Base-by-base conservation (phyloP, 2,797 vertebrate genomes). In the Lithobates pipiens region DNA sequence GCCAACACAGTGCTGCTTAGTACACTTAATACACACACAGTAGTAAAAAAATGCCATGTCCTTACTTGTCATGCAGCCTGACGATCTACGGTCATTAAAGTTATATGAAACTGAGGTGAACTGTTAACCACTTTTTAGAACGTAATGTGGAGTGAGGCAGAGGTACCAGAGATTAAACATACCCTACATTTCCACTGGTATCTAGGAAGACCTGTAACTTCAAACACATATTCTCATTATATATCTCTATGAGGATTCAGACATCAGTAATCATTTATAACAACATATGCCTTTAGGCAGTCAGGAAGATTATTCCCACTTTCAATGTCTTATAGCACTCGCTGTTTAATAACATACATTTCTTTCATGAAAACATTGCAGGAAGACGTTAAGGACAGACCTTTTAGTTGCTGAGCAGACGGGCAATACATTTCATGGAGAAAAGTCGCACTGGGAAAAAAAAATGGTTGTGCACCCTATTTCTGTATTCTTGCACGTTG, bases 261-360 rank as follows among this genome's bases (percentile, higher is more conserved):
- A 74, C 80, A 83, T 67, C 81, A 77, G 63, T 69, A 83, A 76
- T 76, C 82, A 77, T 83, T 83, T 77, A 83, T 83, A 77, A 44
- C 73, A 83, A 77, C 74, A 83, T 44, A 76, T 76, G 73, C 72
- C 82, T 74, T 83, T 29, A 70, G 82, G 82, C 82, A 57, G 44
- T 23, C 63, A 46, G 21, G 36, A 29, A 76, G 63, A 76, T 54
- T 76, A 76, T 76, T 83, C 65, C 73, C 82, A 77, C 65, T 76
- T 46, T 25, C n/a, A 76, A 57, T 76, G 82, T 76, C 65, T 83
- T 83, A 69, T 69, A 76, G 68, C 13, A 39, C 42, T 83, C 65
- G 54, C 39, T 50, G 76, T 83, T 76, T 83, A 76, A 76, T 83
- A 50, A 70, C 44, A 34, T 36, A 29, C 44, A 83, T 76, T 50